Evolutionary conservation across 92 coral and sea anemone genomes (phyloP).

Genomic region (Micromussa lordhowensis): DNA sequence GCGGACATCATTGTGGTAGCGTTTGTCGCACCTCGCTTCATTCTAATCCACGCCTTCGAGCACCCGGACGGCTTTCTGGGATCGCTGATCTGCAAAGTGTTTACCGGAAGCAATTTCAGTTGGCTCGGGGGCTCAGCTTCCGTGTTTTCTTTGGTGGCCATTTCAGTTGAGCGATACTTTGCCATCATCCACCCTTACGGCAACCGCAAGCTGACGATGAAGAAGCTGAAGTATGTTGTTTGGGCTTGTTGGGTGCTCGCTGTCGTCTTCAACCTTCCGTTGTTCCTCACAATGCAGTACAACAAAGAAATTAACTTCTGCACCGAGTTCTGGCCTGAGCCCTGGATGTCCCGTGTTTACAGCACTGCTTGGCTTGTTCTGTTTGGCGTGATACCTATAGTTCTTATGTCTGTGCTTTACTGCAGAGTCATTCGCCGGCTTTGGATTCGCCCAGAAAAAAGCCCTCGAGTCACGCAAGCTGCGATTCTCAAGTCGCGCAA

Average conservation of each 20-base stretch:
- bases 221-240: conserved; percentile 47
- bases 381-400: conserved; percentile 58
- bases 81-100: conserved; percentile 55
- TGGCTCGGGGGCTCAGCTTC: conserved; percentile 72
- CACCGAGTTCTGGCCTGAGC: conserved; percentile 63
- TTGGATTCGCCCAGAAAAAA: conserved; percentile 49
- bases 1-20: conserved; percentile 45
- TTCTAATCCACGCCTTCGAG: conserved; percentile 42
- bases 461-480: conserved; percentile 42
- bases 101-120: conserved; percentile 64
- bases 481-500: conserved; percentile 68
- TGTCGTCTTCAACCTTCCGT: conserved; percentile 53
- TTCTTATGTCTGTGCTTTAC: conserved; percentile 58
- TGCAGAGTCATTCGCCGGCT: conserved; percentile 56
- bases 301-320: conserved; percentile 59
- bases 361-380: conserved; percentile 55
- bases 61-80: conserved; percentile 65
- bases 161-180: conserved; percentile 68
- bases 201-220: conserved; percentile 50
- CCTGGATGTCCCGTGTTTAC: conserved; percentile 65
- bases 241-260: conserved; percentile 59
- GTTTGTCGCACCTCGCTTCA: conserved; percentile 40
- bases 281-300: conserved; percentile 45
- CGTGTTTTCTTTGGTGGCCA: conserved; percentile 65
- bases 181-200: conserved; percentile 68